These are phyloP conservation scores for Clarias laeviceps DNA, from an alignment of 2,797 vertebrate genomes.

Conservation along the genomic window DNA sequence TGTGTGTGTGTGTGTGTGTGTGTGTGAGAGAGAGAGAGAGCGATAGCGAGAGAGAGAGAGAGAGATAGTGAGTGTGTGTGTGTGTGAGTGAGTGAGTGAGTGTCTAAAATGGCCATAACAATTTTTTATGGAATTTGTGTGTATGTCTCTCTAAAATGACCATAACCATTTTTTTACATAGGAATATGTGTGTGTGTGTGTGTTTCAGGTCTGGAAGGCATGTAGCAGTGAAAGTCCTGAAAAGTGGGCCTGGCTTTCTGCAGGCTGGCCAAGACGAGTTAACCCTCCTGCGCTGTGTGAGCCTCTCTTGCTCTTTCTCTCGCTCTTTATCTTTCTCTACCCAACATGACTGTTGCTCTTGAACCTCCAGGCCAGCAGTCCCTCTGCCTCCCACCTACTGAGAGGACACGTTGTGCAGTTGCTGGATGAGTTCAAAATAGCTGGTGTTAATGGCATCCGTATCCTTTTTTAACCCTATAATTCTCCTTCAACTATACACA, in stretches of 20 bases:
- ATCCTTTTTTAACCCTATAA: conserved; percentile 70
- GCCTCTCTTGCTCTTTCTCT: conserved; percentile 33
- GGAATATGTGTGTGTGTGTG: conserved; percentile 59
- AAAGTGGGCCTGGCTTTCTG: conserved; percentile 76
- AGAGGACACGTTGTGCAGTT: conserved; percentile 75
- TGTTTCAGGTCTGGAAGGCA: conserved; percentile 62
- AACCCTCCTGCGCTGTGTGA: conserved; percentile 78
- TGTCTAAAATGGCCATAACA: background rate
- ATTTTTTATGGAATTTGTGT: background rate
- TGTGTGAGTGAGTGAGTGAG: background rate
- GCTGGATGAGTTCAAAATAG: conserved; percentile 85
- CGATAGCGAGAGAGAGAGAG: too few species aligned
- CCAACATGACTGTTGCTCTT: conserved; percentile 34
- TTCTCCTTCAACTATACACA: too few species aligned
- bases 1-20: background rate
- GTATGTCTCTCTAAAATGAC: background rate
- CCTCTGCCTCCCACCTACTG: conserved; percentile 68
- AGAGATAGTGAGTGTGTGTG: too few species aligned
- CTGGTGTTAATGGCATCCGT: conserved; percentile 82
- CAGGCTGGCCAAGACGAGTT: conserved; percentile 82
- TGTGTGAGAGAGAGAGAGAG: too few species aligned
- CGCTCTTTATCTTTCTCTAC: background rate
- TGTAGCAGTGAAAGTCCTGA: conserved; percentile 85
- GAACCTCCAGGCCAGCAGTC: conserved; percentile 72
- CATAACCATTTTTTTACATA: too few species aligned